These are phyloP conservation scores for Calyptomena viridis DNA, from an alignment of 2,113 vertebrate genomes.

Conservation along the genomic window DNA sequence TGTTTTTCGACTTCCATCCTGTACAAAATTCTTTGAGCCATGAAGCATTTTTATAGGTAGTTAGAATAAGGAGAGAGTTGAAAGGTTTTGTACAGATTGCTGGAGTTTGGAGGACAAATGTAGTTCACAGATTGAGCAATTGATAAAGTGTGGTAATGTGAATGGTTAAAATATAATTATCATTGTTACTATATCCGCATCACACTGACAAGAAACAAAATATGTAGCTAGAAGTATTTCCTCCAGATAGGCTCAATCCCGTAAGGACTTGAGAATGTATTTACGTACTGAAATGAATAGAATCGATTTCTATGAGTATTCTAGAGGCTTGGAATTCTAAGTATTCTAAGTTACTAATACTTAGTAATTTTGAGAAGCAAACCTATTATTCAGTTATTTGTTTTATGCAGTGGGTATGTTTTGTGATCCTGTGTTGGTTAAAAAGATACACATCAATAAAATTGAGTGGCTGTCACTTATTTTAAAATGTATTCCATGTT, in stretches of 20 bases:
- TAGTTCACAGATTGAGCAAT: not conserved
- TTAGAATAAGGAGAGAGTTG: not conserved
- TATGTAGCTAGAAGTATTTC: not conserved
- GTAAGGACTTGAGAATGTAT: not conserved
- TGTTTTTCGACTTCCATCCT: not conserved
- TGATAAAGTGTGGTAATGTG: not conserved
- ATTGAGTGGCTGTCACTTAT: not conserved
- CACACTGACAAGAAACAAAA: not conserved
- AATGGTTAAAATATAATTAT: conserved; percentile 14
- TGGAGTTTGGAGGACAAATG: not conserved
- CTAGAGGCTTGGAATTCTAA: not conserved
- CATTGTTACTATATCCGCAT: not conserved
- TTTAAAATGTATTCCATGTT: conserved; percentile 10
- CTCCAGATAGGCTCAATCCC: not conserved
- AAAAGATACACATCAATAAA: not conserved
- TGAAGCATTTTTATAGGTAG: not conserved
- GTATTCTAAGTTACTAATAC: not conserved
- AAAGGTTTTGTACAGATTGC: not conserved
- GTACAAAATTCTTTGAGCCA: not conserved
- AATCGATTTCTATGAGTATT: not conserved
- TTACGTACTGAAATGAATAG: not conserved
- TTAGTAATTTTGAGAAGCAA: not conserved
- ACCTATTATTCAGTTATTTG: not conserved
- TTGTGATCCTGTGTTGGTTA: not conserved
- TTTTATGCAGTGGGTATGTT: not conserved